These are phyloP conservation scores for Latrodectus elegans DNA, from an alignment of 2,888 invertebrate species.

Conservation along the genomic window DNA sequence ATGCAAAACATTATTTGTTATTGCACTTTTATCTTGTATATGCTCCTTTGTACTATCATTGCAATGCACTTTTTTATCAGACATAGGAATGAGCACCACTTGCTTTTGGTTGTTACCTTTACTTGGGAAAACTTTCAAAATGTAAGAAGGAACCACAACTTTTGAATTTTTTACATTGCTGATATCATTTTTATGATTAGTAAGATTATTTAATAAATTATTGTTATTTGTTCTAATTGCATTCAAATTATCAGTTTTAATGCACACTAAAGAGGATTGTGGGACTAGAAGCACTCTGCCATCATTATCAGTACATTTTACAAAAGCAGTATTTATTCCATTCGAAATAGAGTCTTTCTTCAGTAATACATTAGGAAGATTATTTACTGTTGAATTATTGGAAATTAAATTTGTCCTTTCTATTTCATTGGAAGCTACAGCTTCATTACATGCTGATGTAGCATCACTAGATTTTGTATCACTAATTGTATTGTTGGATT, in stretches of 20 bases:
- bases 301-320: slow-evolving; percentile 56
- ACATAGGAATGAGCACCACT: slow-evolving; percentile 19
- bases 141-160: slow-evolving; percentile 47
- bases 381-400: not conserved
- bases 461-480: too few relatives aligned
- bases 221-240: not conserved
- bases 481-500: too few relatives aligned
- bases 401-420: too few relatives aligned
- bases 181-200: not conserved
- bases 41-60: not conserved
- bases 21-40: not conserved
- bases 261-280: slow-evolving; percentile 36
- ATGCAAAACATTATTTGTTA: not conserved
- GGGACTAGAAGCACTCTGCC: slow-evolving; percentile 57
- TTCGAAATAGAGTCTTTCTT: slow-evolving; percentile 29
- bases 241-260: slow-evolving; percentile 12
- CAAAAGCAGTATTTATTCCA: slow-evolving; percentile 42
- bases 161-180: slow-evolving; percentile 6
- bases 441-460: too few relatives aligned
- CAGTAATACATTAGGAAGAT: not conserved
- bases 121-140: slow-evolving; percentile 47
- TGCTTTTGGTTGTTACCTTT: slow-evolving; percentile 29
- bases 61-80: slow-evolving; percentile 27
- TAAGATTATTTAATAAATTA: not conserved
- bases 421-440: too few relatives aligned